Percentiles rank a stretch among this genome's conserved stretches.
These are phyloP conservation scores for Eupithecia centaureata DNA, from an alignment of 2,888 invertebrate genomes.

Conservation along the genomic window DNA sequence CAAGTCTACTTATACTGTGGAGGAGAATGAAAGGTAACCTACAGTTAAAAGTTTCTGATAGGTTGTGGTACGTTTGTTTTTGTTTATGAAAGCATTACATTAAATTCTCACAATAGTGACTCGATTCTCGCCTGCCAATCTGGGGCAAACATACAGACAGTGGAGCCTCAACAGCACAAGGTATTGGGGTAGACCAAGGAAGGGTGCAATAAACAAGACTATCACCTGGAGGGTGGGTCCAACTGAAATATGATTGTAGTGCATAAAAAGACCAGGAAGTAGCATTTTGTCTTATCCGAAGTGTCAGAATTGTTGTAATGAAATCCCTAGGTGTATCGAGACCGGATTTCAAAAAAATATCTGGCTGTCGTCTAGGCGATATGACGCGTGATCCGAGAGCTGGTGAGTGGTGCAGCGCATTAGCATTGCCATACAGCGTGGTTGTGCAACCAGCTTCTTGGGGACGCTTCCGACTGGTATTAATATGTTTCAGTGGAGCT, in stretches of 20 bases:
- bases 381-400: too few relatives aligned
- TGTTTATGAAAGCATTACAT: not conserved
- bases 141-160: not conserved
- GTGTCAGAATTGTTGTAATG: not conserved
- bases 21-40: slow-evolving; percentile 70
- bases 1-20: slow-evolving; percentile 84
- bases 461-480: too few relatives aligned
- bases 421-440: too few relatives aligned
- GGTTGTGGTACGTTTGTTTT: too few relatives aligned
- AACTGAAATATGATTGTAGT: not conserved
- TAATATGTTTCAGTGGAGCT: too few relatives aligned
- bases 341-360: too few relatives aligned
- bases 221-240: not conserved
- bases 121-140: not conserved
- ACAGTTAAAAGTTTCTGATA: not conserved
- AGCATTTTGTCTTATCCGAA: not conserved
- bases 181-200: not conserved
- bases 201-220: not conserved
- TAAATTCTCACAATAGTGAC: too few relatives aligned
- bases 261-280: not conserved
- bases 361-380: too few relatives aligned
- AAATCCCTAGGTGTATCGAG: too few relatives aligned
- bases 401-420: too few relatives aligned
- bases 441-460: too few relatives aligned
- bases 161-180: not conserved